phyloP scores from a whole-genome alignment of 2,888 invertebrate genomes.

The Coleophora deauratella region DNA sequence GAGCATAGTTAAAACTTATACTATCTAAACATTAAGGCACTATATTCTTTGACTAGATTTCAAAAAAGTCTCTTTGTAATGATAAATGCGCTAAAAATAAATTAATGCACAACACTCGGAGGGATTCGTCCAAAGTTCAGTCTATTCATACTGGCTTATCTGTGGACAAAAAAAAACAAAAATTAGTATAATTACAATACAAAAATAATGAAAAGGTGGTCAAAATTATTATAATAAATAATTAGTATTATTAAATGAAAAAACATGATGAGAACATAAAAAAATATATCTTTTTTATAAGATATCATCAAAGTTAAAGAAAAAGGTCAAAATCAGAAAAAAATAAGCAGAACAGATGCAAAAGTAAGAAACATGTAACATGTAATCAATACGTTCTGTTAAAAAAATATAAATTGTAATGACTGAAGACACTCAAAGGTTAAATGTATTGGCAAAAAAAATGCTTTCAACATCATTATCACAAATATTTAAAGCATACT shows the following conservation, averaged over 20 bases:
- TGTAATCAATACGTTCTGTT: too few species aligned
- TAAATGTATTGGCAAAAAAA: neutral
- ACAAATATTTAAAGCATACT: slow-evolving; percentile 22
- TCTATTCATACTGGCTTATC: slow-evolving; percentile 27
- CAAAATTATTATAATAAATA: neutral
- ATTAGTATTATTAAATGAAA: neutral
- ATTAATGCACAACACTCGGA: slow-evolving; percentile 56
- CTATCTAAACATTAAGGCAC: slow-evolving; percentile 45
- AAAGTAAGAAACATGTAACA: too few species aligned
- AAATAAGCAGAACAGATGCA: too few species aligned
- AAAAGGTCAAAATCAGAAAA: too few species aligned
- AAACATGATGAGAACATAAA: slow-evolving; percentile 5
- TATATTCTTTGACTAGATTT: slow-evolving; percentile 68
- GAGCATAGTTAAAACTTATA: neutral
- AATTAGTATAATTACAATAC: slow-evolving; percentile 13
- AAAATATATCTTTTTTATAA: too few species aligned
- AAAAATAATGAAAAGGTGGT: neutral
- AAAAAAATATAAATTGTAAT: slow-evolving; percentile 1
- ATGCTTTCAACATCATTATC: neutral
- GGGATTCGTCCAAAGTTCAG: slow-evolving; percentile 51
- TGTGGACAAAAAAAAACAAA: slow-evolving; percentile 47
- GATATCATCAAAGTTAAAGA: too few species aligned
- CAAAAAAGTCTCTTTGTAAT: slow-evolving; percentile 64
- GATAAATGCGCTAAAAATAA: slow-evolving; percentile 42
- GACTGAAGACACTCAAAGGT: neutral